phyloP scores from a whole-genome alignment of 2,888 invertebrate species.

The Acrobeloides nanus region DNA sequence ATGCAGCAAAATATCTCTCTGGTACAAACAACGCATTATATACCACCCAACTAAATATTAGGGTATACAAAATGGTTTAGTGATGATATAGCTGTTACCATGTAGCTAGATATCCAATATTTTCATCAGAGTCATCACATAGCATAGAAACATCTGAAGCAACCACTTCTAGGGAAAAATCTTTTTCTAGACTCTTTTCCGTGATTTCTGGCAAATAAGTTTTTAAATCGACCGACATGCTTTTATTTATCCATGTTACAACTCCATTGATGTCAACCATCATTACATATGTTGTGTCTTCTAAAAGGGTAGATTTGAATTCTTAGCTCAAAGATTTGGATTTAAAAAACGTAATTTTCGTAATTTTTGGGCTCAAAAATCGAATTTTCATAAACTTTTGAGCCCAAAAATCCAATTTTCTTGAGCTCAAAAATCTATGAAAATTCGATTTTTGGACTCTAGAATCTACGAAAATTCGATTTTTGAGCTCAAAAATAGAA shows the following conservation, averaged over 20 bases:
- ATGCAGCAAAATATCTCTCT: slow-evolving; percentile 21
- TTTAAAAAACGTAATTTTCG: no score
- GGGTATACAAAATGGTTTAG: background rate
- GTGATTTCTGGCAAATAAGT: background rate
- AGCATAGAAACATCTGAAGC: slow-evolving; percentile 10
- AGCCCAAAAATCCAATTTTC: no score
- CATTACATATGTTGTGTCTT: slow-evolving; percentile 15
- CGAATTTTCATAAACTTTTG: no score
- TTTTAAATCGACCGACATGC: slow-evolving; percentile 5
- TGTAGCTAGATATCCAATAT: slow-evolving; percentile 22
- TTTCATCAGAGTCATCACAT: background rate
- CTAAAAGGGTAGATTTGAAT: no score
- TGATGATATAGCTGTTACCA: slow-evolving; percentile 16
- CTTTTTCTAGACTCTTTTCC: background rate
- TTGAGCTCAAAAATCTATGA: no score
- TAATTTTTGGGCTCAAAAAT: no score
- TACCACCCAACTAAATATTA: slow-evolving; percentile 21
- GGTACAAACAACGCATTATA: slow-evolving; percentile 22
- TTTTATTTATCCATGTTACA: slow-evolving; percentile 9
- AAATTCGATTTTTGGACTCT: no score
- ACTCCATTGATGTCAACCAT: slow-evolving; percentile 20
- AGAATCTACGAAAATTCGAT: no score
- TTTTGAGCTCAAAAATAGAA: no score
- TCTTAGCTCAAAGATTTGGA: no score
- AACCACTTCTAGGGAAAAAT: slow-evolving; percentile 22